phyloP scores from a whole-genome alignment of 2,113 vertebrate genomes.

The Pipra filicauda region DNA sequence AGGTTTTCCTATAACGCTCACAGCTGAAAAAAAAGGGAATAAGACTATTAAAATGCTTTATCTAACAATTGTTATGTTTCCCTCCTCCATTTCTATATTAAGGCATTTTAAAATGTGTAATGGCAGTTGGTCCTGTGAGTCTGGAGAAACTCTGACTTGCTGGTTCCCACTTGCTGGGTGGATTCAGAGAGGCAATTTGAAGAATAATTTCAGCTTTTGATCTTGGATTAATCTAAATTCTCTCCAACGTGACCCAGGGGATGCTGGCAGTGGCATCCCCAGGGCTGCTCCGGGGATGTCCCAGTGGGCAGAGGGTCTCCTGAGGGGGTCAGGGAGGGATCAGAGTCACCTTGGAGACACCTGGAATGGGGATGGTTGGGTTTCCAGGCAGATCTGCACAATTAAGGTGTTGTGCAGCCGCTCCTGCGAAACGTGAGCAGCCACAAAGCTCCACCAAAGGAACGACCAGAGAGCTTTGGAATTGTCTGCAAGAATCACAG shows the following conservation, averaged over 20 bases:
- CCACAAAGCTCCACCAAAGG: neutral
- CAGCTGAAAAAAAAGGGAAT: neutral
- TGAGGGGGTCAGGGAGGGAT: rapidly evolving
- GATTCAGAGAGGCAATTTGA: neutral
- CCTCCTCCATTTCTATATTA: neutral
- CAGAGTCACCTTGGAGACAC: neutral
- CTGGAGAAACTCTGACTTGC: neutral
- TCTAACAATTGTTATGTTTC: neutral
- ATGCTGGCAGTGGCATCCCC: rapidly evolving
- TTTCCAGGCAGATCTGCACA: neutral
- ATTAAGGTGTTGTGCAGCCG: neutral
- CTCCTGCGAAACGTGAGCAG: neutral
- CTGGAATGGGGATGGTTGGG: neutral
- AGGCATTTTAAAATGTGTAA: neutral
- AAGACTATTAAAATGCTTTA: neutral
- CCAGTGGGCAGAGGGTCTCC: neutral
- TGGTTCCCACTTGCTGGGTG: neutral
- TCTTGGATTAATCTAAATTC: neutral
- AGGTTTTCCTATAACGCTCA: neutral
- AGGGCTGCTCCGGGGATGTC: neutral
- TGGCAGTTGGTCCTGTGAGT: neutral
- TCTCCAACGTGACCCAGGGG: rapidly evolving
- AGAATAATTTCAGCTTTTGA: neutral
- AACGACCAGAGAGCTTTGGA: neutral
- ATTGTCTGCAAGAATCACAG: neutral